phyloP scores from a whole-genome alignment of 2,888 invertebrate genomes.

The Nesidiocoris tenuis region DNA sequence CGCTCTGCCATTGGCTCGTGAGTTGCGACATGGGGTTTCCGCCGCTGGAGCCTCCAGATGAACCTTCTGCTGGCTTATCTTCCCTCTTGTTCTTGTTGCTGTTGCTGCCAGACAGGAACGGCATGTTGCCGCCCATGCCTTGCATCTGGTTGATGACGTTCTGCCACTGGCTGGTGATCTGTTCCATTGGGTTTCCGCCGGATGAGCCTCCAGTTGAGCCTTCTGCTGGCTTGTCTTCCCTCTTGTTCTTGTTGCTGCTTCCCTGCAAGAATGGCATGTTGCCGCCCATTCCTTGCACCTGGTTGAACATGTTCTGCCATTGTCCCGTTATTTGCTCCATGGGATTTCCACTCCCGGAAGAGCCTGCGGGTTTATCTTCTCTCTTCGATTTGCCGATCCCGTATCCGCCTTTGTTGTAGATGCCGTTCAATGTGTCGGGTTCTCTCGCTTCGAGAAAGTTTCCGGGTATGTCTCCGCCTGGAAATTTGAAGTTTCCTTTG shows the following conservation, averaged over 20 bases:
- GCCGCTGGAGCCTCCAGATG: neutral
- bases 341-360: neutral
- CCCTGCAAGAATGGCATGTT: slow-evolving; percentile 6
- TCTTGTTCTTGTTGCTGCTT: neutral
- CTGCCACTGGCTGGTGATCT: slow-evolving; percentile 11
- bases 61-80: neutral
- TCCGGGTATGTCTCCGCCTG: slow-evolving; percentile 21
- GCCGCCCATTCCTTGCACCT: slow-evolving; percentile 20
- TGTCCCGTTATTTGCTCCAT: slow-evolving; percentile 13
- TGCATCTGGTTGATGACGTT: neutral
- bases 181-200: neutral
- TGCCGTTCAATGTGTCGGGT: slow-evolving; percentile 15
- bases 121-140: neutral
- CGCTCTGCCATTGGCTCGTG: neutral
- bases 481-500: slow-evolving; percentile 25
- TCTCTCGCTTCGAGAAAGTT: slow-evolving; percentile 28
- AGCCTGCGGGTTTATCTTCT: slow-evolving; percentile 7
- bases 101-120: neutral
- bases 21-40: neutral
- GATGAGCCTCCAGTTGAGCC: neutral
- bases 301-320: slow-evolving; percentile 1
- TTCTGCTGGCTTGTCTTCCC: neutral
- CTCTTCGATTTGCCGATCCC: slow-evolving; percentile 26
- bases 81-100: slow-evolving; percentile 4
- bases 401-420: slow-evolving; percentile 34